Evolutionary conservation across 2,797 vertebrate genomes (phyloP), one percentile per base, ranked within the genome.

Genomic region (Odontamblyopus rebecca): DNA sequence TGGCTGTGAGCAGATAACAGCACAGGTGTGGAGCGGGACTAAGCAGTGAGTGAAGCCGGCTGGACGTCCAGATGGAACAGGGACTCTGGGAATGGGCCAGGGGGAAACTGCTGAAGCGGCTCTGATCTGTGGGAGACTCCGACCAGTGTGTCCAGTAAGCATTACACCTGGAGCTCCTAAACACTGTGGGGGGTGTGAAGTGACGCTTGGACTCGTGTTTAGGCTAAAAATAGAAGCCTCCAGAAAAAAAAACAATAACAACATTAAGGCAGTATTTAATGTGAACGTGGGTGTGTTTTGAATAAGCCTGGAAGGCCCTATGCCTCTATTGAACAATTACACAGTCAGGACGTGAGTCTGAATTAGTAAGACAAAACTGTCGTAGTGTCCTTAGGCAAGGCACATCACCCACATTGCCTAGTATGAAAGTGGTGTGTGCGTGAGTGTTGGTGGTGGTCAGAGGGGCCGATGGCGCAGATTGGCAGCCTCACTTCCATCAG

Each of bases 21-120:
- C 26, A 8, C 48, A 57, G 63, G 65, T 72, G 60, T 69, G 63
- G 73, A 76, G 67, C 3, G 53, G 32, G 60, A 62, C 61, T 65
- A 16, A 65, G 15, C 29, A 18, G 65, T 64, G 30, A 53, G 62
- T 8, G 32, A 32, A 74, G 71, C 79, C 81, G 83, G 76, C 73
- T 81, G 75, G 79, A 71, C 67, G 12, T 72, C 83, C 82, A 83
- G 81, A 80, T 82, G 86, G 80, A 61, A 71, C 59, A 68, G 61
- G 74, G 76, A 67, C 71, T 41, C 73, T 71, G 78, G 66, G 69
- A 81, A 54, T n/a, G 2, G 26, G 59, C 68, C 71, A 70, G 74
- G 78, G 73, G 67, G 75, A 81, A 77, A 80, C 75, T 23, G 67
- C 64, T 61, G 72, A 69, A 76, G 68, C 60, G 41, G 62, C 4